Base-by-base conservation (phyloP, 1,140 invertebrate genomes). In the Capitella teleta region DNA sequence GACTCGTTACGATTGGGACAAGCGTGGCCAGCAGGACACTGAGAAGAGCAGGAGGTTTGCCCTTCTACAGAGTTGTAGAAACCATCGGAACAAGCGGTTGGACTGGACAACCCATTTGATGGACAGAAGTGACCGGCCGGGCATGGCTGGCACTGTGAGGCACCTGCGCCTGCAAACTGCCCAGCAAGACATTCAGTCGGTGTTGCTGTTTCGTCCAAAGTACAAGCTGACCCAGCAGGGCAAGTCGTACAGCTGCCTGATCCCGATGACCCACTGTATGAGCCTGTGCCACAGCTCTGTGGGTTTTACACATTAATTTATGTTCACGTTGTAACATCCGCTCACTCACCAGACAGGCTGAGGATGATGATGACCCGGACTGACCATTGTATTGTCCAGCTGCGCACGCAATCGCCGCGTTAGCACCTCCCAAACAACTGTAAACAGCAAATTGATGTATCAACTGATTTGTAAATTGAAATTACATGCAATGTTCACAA, bases 381-480 rank as follows among this genome's bases (percentile, higher is more conserved):
- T 52, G 49, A 18, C 19, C 42, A 44, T 56, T 60, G 51, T 55
- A 62, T 14, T 46, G 58, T 32, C 64, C 64, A 6, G 56, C 56
- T n/a, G 59, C 30, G 55, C 62, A 67, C 1, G 48, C 51, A 16
- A 28, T 26, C 32, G 55, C 56, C 1, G 54, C 14, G 18, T 16
- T 51, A 25, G 41, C 30, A 19, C 61, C 62, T 30, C 62, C 64
- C 21, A 38, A 19, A 52, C 64, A 66, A 48, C 64, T 66, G 54
- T 47, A 57, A 32, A 52, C 19, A 45, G 21, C 54, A 40, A 28
- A 18, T 37, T n/a, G n/a, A n/a, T n/a, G n/a, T n/a, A n/a, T n/a
- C n/a, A n/a, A n/a, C n/a, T n/a, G n/a, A n/a, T n/a, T n/a, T n/a
- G n/a, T n/a, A n/a, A n/a, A n/a, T n/a, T n/a, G n/a, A n/a, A n/a